Evolutionary conservation across 2,113 vertebrate species (phyloP).

Genomic region (Neoarius graeffei): DNA sequence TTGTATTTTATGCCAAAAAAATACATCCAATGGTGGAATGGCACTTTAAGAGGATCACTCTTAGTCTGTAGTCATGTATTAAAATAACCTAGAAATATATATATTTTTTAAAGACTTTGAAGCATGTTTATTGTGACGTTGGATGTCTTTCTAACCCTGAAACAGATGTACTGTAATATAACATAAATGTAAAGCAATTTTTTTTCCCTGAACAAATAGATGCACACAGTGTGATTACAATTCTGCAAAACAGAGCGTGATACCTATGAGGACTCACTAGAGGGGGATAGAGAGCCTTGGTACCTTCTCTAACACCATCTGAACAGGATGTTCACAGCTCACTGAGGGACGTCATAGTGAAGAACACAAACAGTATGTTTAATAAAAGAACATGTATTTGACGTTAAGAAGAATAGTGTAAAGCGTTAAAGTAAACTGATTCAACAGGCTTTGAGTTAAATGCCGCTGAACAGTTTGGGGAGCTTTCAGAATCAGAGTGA

Average conservation of each 20-base stretch:
- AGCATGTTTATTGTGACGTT: not conserved
- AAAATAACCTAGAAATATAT: not conserved
- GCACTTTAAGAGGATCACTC: not conserved
- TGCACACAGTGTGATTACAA: not conserved
- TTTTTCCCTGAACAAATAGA: not conserved
- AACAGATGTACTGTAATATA: no score
- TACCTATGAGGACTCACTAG: conserved; percentile 22
- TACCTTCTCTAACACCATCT: not conserved
- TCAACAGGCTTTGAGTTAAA: not conserved
- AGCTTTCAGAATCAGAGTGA: not conserved
- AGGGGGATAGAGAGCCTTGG: conserved; percentile 22
- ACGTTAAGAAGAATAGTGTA: not conserved
- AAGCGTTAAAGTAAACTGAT: not conserved
- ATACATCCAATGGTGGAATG: no score
- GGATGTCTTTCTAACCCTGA: no score
- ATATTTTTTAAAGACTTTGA: no score
- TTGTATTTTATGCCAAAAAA: no score
- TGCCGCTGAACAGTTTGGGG: not conserved
- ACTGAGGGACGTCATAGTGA: not conserved
- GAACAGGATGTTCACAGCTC: not conserved
- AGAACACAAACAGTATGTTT: not conserved
- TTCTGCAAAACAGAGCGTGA: not conserved
- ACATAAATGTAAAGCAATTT: no score
- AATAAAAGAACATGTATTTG: not conserved
- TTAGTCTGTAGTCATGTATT: not conserved